Conservation (phyloP, 2,888 invertebrate species). For the Eurois occulta region DNA sequence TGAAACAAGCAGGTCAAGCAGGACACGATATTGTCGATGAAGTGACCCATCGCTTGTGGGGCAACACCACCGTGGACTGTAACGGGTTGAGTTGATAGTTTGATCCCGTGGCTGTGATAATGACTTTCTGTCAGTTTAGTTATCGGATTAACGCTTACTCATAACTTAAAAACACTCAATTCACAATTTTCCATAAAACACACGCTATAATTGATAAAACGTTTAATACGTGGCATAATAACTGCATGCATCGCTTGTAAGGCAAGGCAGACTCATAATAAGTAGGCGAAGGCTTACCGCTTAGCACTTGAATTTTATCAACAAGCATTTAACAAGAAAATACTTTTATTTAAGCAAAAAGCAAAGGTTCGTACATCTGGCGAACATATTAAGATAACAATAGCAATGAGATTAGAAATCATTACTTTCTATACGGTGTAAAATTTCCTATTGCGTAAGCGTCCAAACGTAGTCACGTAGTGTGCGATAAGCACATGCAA, state of each 20-base stretch:
- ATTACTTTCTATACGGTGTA: slow-evolving; percentile 82
- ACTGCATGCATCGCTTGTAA: slow-evolving; percentile 72
- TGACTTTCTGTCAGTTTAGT: neutral
- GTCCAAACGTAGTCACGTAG: slow-evolving; percentile 73
- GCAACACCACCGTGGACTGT: neutral
- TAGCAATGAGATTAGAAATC: slow-evolving; percentile 84
- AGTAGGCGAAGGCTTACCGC: slow-evolving; percentile 77
- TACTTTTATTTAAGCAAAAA: slow-evolving; percentile 64
- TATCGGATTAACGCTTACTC: neutral
- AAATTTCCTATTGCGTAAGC: slow-evolving; percentile 82
- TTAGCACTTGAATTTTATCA: slow-evolving; percentile 64
- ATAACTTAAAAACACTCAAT: slow-evolving; percentile 3
- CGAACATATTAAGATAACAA: slow-evolving; percentile 80
- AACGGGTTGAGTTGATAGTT: neutral
- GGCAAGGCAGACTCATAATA: slow-evolving; percentile 74
- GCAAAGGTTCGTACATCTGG: slow-evolving; percentile 63
- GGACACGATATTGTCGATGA: too few relatives aligned
- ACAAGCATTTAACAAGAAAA: slow-evolving; percentile 56
- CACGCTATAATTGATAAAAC: slow-evolving; percentile 50
- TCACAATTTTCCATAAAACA: slow-evolving; percentile 45
- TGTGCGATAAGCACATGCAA: slow-evolving; percentile 72
- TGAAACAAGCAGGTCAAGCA: too few relatives aligned
- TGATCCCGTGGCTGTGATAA: neutral
- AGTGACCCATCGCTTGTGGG: too few relatives aligned
- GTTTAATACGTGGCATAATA: slow-evolving; percentile 61